Percentiles rank a stretch among this genome's conserved stretches.
Conservation (phyloP, 1,140 invertebrate species). For the Helicoverpa armigera region DNA sequence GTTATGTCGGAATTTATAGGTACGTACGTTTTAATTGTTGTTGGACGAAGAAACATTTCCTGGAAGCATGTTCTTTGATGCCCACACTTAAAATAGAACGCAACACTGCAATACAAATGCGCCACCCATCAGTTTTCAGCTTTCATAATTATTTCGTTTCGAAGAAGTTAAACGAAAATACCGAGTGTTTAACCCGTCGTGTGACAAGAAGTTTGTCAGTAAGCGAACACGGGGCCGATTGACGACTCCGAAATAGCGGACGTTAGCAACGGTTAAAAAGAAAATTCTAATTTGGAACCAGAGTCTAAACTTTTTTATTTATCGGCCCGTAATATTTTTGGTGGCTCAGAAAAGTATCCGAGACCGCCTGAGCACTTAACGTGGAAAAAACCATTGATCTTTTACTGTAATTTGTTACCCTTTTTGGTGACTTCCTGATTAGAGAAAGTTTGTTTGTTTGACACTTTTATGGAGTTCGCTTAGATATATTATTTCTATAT, state of each 20-base stretch:
- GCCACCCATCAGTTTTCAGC: conserved; percentile 31
- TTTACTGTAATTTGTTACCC: conserved; percentile 41
- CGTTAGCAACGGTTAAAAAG: conserved; percentile 58
- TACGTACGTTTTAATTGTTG: not conserved
- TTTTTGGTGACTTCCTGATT: conserved; percentile 40
- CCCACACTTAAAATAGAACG: conserved; percentile 17
- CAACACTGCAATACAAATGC: conserved; percentile 7
- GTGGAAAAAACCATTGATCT: conserved; percentile 48
- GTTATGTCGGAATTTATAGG: too few relatives aligned
- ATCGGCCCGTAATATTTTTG: conserved; percentile 56
- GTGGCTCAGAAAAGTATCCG: conserved; percentile 49
- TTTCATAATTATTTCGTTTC: conserved; percentile 26
- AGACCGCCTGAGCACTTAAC: conserved; percentile 31
- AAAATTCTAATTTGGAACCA: conserved; percentile 74
- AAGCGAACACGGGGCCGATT: conserved; percentile 68
- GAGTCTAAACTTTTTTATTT: conserved; percentile 51
- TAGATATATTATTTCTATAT: not conserved
- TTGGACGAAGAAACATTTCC: conserved; percentile 21
- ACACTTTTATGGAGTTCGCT: not conserved
- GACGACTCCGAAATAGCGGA: conserved; percentile 74
- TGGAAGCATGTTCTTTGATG: conserved; percentile 4
- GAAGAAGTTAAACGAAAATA: conserved; percentile 50
- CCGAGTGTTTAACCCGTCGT: conserved; percentile 54
- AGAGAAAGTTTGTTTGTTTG: conserved; percentile 19
- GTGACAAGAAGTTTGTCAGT: conserved; percentile 56